phyloP scores from a whole-genome alignment of 1,140 invertebrate species.

The Zaprionus ornatus region DNA sequence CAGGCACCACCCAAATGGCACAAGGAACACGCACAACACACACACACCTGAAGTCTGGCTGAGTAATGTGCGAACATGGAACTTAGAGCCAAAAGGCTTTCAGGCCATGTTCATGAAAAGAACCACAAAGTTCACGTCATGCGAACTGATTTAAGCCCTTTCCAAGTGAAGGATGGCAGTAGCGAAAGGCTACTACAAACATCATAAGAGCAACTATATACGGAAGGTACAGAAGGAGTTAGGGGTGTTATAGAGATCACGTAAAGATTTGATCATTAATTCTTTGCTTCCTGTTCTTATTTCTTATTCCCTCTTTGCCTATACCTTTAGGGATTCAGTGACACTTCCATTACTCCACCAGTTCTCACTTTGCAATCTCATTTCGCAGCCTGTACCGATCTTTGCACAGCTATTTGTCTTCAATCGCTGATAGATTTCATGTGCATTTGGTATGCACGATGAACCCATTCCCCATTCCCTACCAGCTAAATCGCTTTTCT shows the following conservation, averaged over 20 bases:
- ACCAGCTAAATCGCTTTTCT: conserved; percentile 16
- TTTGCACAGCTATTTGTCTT: conserved; percentile 22
- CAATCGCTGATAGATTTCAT: conserved; percentile 17
- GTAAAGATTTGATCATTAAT: no score
- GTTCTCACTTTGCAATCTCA: conserved; percentile 1
- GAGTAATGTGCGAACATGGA: conserved; percentile 78
- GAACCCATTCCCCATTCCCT: conserved; percentile 14
- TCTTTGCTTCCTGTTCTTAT: no score
- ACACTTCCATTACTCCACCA: not conserved
- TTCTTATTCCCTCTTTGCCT: not conserved
- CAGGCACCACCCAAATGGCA: conserved; percentile 51
- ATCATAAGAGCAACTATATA: not conserved
- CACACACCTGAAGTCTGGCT: conserved; percentile 21
- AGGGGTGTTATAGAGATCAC: no score
- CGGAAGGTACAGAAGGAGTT: not conserved
- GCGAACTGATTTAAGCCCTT: conserved; percentile 16
- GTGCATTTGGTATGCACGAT: conserved; percentile 18
- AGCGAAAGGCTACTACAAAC: conserved; percentile 19
- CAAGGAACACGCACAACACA: conserved; percentile 21
- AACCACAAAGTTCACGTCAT: conserved; percentile 32
- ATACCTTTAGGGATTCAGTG: not conserved
- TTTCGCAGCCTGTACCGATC: conserved; percentile 6
- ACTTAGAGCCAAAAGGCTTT: conserved; percentile 57
- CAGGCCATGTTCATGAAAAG: conserved; percentile 38
- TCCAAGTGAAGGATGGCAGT: not conserved